Conservation (phyloP, 2,797 vertebrate genomes). For the Alectoris magna region DNA sequence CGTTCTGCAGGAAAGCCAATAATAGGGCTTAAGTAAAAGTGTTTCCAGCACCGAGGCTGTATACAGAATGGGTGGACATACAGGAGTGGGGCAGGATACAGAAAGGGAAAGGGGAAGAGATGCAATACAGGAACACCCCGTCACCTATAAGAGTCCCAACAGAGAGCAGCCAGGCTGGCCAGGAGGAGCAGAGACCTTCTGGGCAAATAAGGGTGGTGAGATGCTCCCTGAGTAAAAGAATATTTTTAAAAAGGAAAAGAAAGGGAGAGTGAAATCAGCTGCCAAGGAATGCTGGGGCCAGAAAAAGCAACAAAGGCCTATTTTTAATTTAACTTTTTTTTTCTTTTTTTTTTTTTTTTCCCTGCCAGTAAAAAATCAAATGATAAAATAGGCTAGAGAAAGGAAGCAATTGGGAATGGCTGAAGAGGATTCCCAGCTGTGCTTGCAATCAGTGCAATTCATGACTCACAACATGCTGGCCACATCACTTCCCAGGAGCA, state of each 20-base stretch:
- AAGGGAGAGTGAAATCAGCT: slow-evolving; percentile 39
- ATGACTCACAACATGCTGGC: slow-evolving; percentile 73
- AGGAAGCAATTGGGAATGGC: slow-evolving; percentile 76
- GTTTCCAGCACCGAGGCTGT: not conserved
- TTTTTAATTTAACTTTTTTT: slow-evolving; percentile 63
- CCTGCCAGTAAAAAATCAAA: slow-evolving; percentile 68
- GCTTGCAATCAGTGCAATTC: slow-evolving; percentile 76
- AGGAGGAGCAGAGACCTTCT: not conserved
- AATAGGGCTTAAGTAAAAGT: slow-evolving; percentile 42
- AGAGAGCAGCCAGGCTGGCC: not conserved
- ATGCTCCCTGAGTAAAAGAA: slow-evolving; percentile 27
- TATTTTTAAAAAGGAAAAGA: not conserved
- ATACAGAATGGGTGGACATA: not conserved
- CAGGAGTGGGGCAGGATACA: not conserved
- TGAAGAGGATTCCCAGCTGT: slow-evolving; percentile 77
- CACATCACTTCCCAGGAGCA: slow-evolving; percentile 73
- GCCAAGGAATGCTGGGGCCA: slow-evolving; percentile 61
- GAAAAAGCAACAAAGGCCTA: slow-evolving; percentile 73
- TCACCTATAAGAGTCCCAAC: not conserved
- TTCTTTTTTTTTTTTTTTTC: not conserved
- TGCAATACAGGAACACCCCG: not conserved
- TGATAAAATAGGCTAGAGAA: slow-evolving; percentile 69
- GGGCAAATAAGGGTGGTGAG: slow-evolving; percentile 26
- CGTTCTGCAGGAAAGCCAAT: slow-evolving; percentile 29
- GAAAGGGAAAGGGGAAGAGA: not conserved